A percentile compares a stretch with the other conserved stretches of the same genome.
Evolutionary conservation across 2,797 vertebrate genomes (phyloP).

Genomic region (Iguana delicatissima): DNA sequence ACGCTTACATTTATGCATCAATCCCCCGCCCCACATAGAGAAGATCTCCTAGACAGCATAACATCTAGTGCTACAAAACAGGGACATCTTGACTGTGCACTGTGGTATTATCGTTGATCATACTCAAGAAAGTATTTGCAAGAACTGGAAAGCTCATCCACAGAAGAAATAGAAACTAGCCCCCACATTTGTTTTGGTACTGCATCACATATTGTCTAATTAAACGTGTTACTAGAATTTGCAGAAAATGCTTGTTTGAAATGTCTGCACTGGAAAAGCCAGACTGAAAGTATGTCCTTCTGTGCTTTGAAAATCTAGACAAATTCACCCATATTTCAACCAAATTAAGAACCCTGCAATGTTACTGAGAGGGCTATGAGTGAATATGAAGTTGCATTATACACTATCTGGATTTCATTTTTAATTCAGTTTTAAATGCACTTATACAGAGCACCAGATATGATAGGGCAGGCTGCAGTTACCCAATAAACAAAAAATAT

Average conservation of each 20-base stretch:
- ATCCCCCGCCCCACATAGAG: not conserved
- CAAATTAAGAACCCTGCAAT: not conserved
- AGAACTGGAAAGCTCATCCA: not conserved
- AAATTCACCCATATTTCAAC: not conserved
- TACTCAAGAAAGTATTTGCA: too few species aligned
- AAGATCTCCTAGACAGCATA: not conserved
- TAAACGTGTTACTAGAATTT: not conserved
- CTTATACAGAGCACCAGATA: not conserved
- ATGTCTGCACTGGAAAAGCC: not conserved
- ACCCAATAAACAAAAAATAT: not conserved
- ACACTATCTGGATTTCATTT: not conserved
- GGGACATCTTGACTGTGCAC: not conserved
- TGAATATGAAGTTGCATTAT: not conserved
- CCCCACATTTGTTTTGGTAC: not conserved
- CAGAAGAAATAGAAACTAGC: not conserved
- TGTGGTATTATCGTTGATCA: not conserved
- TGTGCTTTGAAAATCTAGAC: not conserved
- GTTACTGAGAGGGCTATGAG: not conserved
- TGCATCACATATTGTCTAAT: not conserved
- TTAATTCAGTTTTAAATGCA: not conserved
- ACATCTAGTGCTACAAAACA: not conserved
- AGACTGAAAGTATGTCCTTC: not conserved
- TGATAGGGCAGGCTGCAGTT: not conserved
- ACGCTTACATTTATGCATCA: not conserved
- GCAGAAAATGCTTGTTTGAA: not conserved